Evolutionary conservation across 2,113 vertebrate species (phyloP).

Genomic region (Glareola pratincola): DNA sequence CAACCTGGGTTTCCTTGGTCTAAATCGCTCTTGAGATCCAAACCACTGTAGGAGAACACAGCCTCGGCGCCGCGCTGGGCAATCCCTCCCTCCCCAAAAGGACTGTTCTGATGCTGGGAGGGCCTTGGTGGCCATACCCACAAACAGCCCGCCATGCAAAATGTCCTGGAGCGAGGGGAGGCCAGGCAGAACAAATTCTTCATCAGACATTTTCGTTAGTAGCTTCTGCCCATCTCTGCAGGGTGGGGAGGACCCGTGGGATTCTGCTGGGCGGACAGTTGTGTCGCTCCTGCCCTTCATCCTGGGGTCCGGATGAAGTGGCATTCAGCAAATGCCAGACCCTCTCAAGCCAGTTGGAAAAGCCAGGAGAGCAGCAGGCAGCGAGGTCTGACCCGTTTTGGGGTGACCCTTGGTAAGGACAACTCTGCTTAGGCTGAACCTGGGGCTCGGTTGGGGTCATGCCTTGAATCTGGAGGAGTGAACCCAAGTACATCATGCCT

Average conservation of each 20-base stretch:
- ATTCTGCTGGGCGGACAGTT: background rate
- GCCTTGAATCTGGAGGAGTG: background rate
- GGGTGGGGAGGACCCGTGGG: background rate
- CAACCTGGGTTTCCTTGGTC: background rate
- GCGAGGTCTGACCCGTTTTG: background rate
- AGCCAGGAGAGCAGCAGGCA: background rate
- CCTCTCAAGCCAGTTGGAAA: background rate
- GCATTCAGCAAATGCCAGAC: background rate
- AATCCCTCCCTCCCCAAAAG: background rate
- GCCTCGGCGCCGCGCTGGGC: accelerated
- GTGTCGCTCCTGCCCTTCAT: background rate
- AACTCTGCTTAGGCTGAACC: background rate
- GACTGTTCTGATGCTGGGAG: background rate
- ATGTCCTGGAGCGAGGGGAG: background rate
- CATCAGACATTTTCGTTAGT: background rate
- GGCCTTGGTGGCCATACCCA: background rate
- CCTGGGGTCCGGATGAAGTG: background rate
- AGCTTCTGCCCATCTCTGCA: background rate
- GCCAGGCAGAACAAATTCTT: background rate
- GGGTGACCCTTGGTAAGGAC: background rate
- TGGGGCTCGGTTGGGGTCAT: background rate
- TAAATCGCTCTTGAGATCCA: background rate
- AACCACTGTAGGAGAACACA: background rate
- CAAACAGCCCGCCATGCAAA: background rate
- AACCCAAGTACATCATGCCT: background rate